These are phyloP conservation scores for Thamnophis sirtalis DNA, from an alignment of 2,113 vertebrate species.

Conservation along the genomic window DNA sequence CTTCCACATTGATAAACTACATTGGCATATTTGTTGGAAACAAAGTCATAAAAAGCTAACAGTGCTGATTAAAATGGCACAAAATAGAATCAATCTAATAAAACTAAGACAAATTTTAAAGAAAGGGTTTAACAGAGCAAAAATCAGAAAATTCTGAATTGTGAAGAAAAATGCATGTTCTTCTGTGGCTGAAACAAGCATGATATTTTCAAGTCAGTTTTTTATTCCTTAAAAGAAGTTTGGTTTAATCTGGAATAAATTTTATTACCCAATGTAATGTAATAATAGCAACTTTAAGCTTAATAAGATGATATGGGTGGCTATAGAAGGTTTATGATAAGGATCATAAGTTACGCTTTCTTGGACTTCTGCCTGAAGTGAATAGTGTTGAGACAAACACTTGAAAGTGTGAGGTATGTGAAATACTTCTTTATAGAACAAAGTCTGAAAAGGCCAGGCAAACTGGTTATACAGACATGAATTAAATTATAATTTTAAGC, in stretches of 20 bases:
- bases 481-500: constrained; percentile 25
- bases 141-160: neutral
- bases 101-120: neutral
- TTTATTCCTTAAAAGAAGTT: neutral
- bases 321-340: neutral
- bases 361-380: constrained; percentile 30
- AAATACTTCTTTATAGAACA: constrained; percentile 49
- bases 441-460: constrained; percentile 48
- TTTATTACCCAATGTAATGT: rapidly evolving
- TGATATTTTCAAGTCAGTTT: neutral
- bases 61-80: neutral
- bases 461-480: constrained; percentile 31
- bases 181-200: neutral
- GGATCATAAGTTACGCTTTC: constrained; percentile 17
- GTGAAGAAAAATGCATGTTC: neutral
- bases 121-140: neutral
- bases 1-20: neutral
- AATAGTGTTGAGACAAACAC: constrained; percentile 29
- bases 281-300: neutral
- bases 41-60: neutral
- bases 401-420: constrained; percentile 26
- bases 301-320: neutral
- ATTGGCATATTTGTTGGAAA: neutral
- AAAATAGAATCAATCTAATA: neutral
- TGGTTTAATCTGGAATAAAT: neutral